Evolutionary conservation across 1,140 invertebrate species (phyloP).

Genomic region (Marisa cornuarietis): DNA sequence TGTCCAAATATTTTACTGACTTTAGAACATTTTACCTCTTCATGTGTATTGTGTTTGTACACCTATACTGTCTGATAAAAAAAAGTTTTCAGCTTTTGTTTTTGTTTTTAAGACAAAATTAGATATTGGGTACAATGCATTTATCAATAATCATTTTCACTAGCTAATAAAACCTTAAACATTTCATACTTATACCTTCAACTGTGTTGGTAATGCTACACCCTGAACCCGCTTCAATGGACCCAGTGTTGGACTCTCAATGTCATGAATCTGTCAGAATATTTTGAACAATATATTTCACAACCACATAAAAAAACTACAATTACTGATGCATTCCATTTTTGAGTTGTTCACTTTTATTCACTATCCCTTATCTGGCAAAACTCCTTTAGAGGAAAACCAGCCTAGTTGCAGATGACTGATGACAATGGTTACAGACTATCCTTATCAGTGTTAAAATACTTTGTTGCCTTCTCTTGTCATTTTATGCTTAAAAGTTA

Average conservation of each 20-base stretch:
- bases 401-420: no score
- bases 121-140: background rate
- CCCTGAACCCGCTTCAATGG: constrained; percentile 89
- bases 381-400: no score
- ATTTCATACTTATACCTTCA: constrained; percentile 66
- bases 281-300: background rate
- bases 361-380: background rate
- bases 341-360: background rate
- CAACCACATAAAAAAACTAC: background rate
- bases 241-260: constrained; percentile 70
- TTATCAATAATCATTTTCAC: constrained; percentile 18
- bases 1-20: background rate
- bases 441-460: no score
- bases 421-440: no score
- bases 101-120: no score
- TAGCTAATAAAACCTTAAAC: background rate
- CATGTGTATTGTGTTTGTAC: background rate
- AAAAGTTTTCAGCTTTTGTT: constrained; percentile 6
- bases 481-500: no score
- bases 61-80: constrained; percentile 22
- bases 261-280: constrained; percentile 72
- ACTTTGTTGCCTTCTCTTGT: no score
- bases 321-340: background rate
- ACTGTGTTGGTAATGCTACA: constrained; percentile 81
- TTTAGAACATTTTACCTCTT: background rate